Evolutionary conservation across 2,888 invertebrate species (phyloP), one percentile per base, ranked within the genome.

Genomic region (Drosophila differens): DNA sequence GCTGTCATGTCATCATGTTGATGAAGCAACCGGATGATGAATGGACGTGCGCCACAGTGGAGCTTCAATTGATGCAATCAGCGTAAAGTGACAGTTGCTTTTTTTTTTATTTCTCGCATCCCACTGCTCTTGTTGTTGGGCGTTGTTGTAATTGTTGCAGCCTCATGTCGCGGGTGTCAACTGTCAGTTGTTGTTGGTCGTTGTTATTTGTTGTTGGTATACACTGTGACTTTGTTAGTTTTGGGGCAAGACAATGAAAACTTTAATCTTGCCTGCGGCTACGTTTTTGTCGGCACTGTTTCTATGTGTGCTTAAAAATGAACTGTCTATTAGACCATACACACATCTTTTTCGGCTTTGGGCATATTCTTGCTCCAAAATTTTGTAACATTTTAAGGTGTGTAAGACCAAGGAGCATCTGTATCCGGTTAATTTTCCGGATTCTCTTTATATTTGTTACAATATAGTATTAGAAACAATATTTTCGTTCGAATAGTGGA

Each of bases 31-130:
- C 88, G 88, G 88, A 88, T 89, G 88, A 87, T 90, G 89, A 87
- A 87, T 87, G 87, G 84, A 87, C 83, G 89, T 88, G 90, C 86
- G 89, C 82, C 89, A 86, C 90, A 89, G 89, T 90, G 85, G 76
- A 88, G 89, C 90, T 88, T 86, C 88, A 88, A 88, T 88, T 88
- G 88, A 90, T 90, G 88, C 88, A 88, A 88, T 88, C 88, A 88
- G 87, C 89, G 89, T 84, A 89, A 90, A 90, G 90, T 88, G 87
- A 89, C 89, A 87, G 83, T 85, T 82, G 70, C 70, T 78, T 64
- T 65, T 52, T 66, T 66, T 55, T 57, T 39, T 32, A 57, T 53
- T 12, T 37, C 16, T 55, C 25, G 51, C 41, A 64, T 57, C n/a
- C 57, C 41, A n/a, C 47, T 60, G 60, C 58, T 66, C 10, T 39